phyloP scores from a whole-genome alignment of 2,797 vertebrate genomes.

The Typhlichthys eigenmanni region DNA sequence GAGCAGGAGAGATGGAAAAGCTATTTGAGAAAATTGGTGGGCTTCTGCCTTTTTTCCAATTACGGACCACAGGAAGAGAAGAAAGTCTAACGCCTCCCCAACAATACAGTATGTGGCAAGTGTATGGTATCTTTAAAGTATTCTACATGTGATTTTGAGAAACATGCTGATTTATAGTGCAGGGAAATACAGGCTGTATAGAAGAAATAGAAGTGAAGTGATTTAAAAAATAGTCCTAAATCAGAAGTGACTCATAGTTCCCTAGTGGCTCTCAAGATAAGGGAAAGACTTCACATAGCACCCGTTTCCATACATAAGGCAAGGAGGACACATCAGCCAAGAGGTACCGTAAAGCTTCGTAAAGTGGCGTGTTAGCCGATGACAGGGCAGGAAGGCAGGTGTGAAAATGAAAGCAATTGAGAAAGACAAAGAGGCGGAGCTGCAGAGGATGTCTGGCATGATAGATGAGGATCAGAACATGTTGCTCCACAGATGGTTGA shows the following conservation, averaged over 20 bases:
- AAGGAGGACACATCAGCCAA: conserved; percentile 27
- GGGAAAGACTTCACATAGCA: conserved; percentile 60
- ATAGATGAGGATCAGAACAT: conserved; percentile 65
- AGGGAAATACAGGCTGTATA: background rate
- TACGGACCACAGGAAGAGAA: conserved; percentile 25
- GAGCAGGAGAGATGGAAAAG: conserved; percentile 36
- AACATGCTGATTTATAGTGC: conserved; percentile 2
- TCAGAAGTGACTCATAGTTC: conserved; percentile 26
- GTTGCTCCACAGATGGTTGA: conserved; percentile 74
- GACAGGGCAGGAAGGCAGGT: conserved; percentile 24
- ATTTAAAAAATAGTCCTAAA: conserved; percentile 25
- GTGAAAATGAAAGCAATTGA: conserved; percentile 28
- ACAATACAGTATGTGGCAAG: no score
- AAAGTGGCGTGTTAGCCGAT: conserved; percentile 44
- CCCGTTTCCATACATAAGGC: conserved; percentile 37
- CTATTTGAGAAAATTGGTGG: conserved; percentile 50
- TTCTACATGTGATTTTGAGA: background rate
- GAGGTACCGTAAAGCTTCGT: conserved; percentile 5
- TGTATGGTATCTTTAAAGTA: no score
- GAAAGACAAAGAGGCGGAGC: conserved; percentile 30
- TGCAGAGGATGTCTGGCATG: conserved; percentile 36
- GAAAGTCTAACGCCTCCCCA: background rate
- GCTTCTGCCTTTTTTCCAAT: conserved; percentile 42
- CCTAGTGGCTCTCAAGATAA: conserved; percentile 30
- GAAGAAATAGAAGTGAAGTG: background rate